These are phyloP conservation scores for Pemphredon lugubris DNA, from an alignment of 2,888 invertebrate species.

Conservation along the genomic window DNA sequence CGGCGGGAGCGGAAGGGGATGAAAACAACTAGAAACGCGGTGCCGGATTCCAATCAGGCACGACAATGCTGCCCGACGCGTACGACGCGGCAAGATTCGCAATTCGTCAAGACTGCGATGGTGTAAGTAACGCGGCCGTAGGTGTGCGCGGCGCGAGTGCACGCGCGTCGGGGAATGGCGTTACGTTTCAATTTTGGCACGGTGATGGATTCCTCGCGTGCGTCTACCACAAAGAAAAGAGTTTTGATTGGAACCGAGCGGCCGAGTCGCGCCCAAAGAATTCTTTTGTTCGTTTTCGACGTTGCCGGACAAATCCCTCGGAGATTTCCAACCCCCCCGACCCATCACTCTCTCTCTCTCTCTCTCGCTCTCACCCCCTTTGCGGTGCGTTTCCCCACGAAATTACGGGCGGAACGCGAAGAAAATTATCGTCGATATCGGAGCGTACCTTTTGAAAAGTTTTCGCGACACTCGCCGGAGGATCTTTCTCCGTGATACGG, in stretches of 20 bases:
- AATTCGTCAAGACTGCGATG: constrained; percentile 47
- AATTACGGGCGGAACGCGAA: not conserved
- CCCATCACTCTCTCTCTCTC: not conserved
- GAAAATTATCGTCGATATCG: constrained; percentile 9
- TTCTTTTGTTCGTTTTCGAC: constrained; percentile 55
- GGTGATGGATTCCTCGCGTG: constrained; percentile 67
- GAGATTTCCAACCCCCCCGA: constrained; percentile 18
- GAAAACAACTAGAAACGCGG: constrained; percentile 39
- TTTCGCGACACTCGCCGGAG: not conserved
- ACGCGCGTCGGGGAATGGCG: constrained; percentile 59
- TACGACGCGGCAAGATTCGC: constrained; percentile 44
- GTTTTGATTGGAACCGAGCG: constrained; percentile 61
- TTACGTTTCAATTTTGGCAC: constrained; percentile 73
- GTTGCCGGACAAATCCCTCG: constrained; percentile 47
- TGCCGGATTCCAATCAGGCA: constrained; percentile 69
- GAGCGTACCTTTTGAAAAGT: not conserved
- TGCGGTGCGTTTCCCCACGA: not conserved
- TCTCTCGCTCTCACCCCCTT: not conserved
- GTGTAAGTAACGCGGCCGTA: constrained; percentile 40
- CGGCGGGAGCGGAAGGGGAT: constrained; percentile 8
- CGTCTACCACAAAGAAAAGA: constrained; percentile 54
- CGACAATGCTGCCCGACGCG: constrained; percentile 60
- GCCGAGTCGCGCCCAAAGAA: constrained; percentile 49
- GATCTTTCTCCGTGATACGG: not conserved
- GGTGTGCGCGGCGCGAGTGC: constrained; percentile 32